Conservation (phyloP, 2,797 vertebrate species). For the Parauchenoglanis punctatus region DNA sequence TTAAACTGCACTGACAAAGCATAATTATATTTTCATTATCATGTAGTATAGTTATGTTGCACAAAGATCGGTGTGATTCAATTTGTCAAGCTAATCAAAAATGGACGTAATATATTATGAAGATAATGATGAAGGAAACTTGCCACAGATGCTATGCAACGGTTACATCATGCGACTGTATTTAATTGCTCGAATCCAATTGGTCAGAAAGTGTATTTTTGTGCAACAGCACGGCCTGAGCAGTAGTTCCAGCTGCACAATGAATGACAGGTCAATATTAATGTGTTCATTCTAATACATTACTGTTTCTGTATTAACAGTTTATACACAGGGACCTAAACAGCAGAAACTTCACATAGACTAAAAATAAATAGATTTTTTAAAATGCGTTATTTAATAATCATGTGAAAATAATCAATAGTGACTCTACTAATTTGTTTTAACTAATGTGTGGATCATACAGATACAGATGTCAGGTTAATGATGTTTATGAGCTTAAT, state of each 20-base stretch:
- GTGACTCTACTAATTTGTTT: background rate
- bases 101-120: background rate
- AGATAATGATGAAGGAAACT: background rate
- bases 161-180: background rate
- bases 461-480: background rate
- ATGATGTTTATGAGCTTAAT: background rate
- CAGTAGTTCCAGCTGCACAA: background rate
- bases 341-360: no score
- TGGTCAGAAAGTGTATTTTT: no score
- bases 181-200: background rate
- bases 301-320: background rate
- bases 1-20: background rate
- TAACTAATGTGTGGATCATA: no score
- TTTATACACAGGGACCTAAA: no score
- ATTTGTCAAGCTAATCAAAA: background rate
- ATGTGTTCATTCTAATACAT: background rate
- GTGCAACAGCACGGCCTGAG: no score
- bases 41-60: background rate
- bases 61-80: background rate
- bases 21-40: background rate
- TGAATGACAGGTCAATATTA: background rate
- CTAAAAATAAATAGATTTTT: background rate
- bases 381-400: background rate
- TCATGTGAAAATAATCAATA: background rate
- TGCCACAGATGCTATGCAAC: background rate